A percentile compares a stretch with the other conserved stretches of the same genome.
These are phyloP conservation scores for Aporophyla nigra DNA, from an alignment of 2,888 invertebrate species.

Conservation along the genomic window DNA sequence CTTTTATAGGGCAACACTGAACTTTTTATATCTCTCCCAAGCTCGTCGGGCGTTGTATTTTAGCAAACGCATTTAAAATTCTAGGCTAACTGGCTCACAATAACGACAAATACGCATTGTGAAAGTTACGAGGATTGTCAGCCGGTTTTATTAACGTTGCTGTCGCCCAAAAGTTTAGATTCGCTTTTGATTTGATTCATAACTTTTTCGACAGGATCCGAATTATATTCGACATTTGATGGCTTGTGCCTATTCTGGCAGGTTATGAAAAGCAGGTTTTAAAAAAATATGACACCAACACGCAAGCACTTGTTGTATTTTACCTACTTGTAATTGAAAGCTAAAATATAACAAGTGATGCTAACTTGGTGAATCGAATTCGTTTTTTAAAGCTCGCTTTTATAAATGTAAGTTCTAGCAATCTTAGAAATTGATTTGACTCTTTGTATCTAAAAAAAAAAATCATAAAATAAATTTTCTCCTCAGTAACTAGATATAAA, in stretches of 20 bases:
- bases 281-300: neutral
- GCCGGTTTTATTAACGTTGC: conserved; percentile 54
- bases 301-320: neutral
- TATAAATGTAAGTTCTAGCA: too few species aligned
- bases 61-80: conserved; percentile 46
- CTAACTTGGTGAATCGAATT: too few species aligned
- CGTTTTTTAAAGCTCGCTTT: too few species aligned
- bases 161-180: conserved; percentile 53
- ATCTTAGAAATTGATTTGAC: neutral
- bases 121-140: conserved; percentile 59
- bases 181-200: conserved; percentile 61
- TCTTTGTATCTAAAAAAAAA: conserved; percentile 9
- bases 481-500: neutral
- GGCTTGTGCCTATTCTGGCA: conserved; percentile 2
- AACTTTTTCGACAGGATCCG: conserved; percentile 43
- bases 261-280: neutral
- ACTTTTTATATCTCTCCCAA: neutral
- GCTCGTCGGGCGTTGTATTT: conserved; percentile 13
- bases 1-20: conserved; percentile 17
- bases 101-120: conserved; percentile 61
- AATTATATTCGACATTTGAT: conserved; percentile 38
- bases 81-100: conserved; percentile 42
- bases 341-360: neutral
- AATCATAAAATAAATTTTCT: neutral
- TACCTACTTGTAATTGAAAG: neutral